Conservation (phyloP, 2,888 invertebrate genomes). For the Erpobdella octoculata region DNA sequence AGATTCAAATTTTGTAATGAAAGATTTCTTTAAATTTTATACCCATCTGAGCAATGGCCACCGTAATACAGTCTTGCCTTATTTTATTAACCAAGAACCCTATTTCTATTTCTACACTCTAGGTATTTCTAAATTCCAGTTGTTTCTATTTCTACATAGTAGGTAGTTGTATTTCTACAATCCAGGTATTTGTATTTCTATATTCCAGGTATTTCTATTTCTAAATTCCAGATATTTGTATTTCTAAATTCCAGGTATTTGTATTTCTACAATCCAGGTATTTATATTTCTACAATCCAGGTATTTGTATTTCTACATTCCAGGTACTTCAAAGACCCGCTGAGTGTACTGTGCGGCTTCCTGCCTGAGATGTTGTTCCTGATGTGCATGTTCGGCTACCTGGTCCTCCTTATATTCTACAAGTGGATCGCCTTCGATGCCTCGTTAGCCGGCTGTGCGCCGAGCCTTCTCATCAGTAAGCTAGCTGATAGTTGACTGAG, state of each 20-base stretch:
- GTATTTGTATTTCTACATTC: constrained; percentile 20
- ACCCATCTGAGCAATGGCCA: no score
- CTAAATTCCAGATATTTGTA: not conserved
- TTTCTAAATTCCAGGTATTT: not conserved
- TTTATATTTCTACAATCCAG: not conserved
- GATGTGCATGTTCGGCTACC: constrained; percentile 82
- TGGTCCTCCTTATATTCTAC: constrained; percentile 86
- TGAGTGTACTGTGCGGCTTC: constrained; percentile 84
- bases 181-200: not conserved
- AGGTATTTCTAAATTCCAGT: not conserved
- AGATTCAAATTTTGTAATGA: no score
- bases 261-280: not conserved
- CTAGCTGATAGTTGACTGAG: not conserved
- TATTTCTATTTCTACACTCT: no score
- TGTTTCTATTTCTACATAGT: not conserved
- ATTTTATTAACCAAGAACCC: no score
- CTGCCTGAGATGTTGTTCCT: constrained; percentile 91
- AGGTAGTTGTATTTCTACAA: not conserved
- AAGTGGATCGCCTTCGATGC: constrained; percentile 74
- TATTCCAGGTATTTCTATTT: not conserved
- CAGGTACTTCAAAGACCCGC: constrained; percentile 49
- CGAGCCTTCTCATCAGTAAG: constrained; percentile 79
- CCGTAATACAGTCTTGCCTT: no score
- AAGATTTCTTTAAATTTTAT: no score
- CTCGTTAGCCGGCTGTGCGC: constrained; percentile 66